These are phyloP conservation scores for Drosophila mulleri DNA, from an alignment of 2,888 invertebrate species.

Conservation along the genomic window DNA sequence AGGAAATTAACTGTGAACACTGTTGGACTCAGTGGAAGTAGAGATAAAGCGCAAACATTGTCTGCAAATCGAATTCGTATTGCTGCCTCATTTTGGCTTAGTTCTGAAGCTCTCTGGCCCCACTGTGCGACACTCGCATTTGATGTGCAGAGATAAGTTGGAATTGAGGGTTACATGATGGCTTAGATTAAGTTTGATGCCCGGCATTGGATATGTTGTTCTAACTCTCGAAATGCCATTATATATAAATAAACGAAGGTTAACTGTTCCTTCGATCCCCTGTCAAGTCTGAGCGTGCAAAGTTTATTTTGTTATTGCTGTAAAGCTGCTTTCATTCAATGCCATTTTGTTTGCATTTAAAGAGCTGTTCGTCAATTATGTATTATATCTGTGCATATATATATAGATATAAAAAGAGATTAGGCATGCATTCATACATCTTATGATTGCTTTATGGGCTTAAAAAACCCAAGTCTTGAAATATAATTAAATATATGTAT, in stretches of 20 bases:
- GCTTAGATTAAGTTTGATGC: constrained; percentile 35
- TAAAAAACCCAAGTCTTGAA: not conserved
- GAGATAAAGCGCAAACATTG: not conserved
- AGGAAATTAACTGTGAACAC: no score
- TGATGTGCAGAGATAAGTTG: constrained; percentile 4
- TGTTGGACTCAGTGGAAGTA: not conserved
- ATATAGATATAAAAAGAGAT: not conserved
- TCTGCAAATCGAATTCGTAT: not conserved
- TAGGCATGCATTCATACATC: not conserved
- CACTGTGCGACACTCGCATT: constrained; percentile 21
- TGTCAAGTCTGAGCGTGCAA: constrained; percentile 24
- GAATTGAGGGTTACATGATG: constrained; percentile 36
- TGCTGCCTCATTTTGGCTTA: not conserved
- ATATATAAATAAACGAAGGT: not conserved
- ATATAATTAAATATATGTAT: not conserved
- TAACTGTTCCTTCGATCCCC: not conserved
- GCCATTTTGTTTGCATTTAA: not conserved
- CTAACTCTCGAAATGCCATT: constrained; percentile 17
- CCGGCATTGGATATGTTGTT: constrained; percentile 28
- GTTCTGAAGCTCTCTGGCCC: not conserved
- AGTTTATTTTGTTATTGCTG: not conserved
- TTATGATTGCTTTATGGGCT: no score
- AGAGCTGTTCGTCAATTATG: not conserved
- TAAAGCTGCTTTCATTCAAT: not conserved
- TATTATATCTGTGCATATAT: no score